Conservation (phyloP, 2,113 vertebrate species). For the Chamaea fasciata region DNA sequence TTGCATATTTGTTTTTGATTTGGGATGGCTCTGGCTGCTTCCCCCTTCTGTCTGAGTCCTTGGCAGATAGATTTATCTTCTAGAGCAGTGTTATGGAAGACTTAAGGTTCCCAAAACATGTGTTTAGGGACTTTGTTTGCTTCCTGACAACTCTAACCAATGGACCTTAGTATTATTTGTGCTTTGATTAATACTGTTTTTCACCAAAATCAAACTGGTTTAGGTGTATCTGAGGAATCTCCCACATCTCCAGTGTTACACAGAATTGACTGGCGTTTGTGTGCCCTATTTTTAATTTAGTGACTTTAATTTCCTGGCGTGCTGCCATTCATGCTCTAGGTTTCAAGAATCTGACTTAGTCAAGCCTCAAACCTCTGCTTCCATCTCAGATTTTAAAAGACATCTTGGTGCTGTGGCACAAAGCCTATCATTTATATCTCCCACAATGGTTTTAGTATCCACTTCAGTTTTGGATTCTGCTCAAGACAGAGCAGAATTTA, state of each 20-base stretch:
- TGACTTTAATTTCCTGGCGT: not conserved
- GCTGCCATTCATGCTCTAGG: not conserved
- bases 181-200: not conserved
- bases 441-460: not conserved
- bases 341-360: not conserved
- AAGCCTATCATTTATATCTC: not conserved
- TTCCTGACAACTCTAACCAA: not conserved
- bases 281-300: not conserved
- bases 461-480: conserved; percentile 25
- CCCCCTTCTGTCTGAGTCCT: not conserved
- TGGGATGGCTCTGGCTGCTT: not conserved
- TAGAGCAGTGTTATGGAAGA: not conserved
- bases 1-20: not conserved
- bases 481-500: not conserved
- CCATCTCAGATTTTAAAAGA: not conserved
- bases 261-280: not conserved
- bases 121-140: not conserved
- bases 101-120: not conserved
- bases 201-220: not conserved
- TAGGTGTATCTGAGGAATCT: not conserved
- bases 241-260: not conserved
- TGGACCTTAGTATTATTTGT: not conserved
- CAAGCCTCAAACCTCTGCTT: not conserved
- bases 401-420: not conserved
- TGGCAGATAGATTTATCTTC: not conserved